Base-by-base conservation (phyloP, 2,888 invertebrate species). In the Callimorpha dominula region DNA sequence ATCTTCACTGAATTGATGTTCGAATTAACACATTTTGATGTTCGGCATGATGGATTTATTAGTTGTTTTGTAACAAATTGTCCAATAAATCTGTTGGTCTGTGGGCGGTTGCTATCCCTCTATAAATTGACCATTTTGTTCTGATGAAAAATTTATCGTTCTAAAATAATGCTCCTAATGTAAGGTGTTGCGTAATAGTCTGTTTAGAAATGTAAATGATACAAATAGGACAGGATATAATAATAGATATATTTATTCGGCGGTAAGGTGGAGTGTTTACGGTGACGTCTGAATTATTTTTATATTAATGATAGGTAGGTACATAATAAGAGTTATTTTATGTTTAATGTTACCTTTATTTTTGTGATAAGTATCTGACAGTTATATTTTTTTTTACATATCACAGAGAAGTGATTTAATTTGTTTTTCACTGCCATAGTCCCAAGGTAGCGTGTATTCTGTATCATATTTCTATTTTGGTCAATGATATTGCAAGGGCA, bases 41-140 rank as follows among this genome's bases (percentile, higher is more conserved):
- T 83, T 87, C 76, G 88, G 82, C 84, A 84, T 92, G 94, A 95
- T 92, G 91, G 94, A 95, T 95, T 94, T 95, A 95, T 94, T 85
- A 88, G 86, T 89, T 88, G 89, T 86, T 86, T 88, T 83, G 87
- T 83, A 90, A 91, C 90, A 90, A 92, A 93, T 93, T 87, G 88
- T 87, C 82, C 87, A 81, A 90, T 92, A 92, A 90, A 90, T 90
- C 86, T 83, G 86, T 84, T 85, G 77, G 73, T 81, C 84, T 89
- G 93, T 93, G 93, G 94, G 94, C 92, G 93, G 90, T 76, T 73
- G 76, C 71, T 78, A 69, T 76, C 79, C 66, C 70, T 73, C 62
- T 76, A 78, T 79, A 82, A 75, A 76, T 81, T 84, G 77, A 78
- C 81, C 83, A 74, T 81, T 81, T 77, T 75, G 76, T 73, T 72